Conservation (phyloP, 2,888 invertebrate genomes). For the Imbricaverruca yamaguchii region DNA sequence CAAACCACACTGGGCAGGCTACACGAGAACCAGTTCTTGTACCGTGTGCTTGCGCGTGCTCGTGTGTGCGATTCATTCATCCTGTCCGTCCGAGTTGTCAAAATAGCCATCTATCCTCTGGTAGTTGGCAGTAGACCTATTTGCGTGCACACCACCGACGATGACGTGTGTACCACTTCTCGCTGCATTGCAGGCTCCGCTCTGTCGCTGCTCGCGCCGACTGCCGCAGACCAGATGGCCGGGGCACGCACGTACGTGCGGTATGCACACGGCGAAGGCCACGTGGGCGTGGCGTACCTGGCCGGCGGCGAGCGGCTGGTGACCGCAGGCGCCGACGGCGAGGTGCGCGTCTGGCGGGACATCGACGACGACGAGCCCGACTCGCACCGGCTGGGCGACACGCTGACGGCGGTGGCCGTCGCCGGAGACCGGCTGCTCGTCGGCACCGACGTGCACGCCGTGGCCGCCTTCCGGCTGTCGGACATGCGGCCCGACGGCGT, state of each 20-base stretch:
- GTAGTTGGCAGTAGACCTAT: too few species aligned
- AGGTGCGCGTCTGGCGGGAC: conserved; percentile 73
- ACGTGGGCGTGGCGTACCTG: conserved; percentile 4
- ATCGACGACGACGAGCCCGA: conserved; percentile 73
- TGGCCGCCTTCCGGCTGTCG: conserved; percentile 75
- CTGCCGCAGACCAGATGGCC: not conserved
- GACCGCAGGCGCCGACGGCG: conserved; percentile 32
- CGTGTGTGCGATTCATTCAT: too few species aligned
- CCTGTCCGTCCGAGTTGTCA: too few species aligned
- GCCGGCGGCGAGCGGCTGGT: not conserved
- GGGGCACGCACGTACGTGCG: conserved; percentile 3
- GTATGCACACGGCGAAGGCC: conserved; percentile 26
- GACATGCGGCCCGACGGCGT: conserved; percentile 70
- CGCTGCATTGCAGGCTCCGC: too few species aligned
- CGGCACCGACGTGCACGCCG: conserved; percentile 73
- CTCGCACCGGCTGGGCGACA: conserved; percentile 76
- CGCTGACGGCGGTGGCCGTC: conserved; percentile 52
- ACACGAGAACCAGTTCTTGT: too few species aligned
- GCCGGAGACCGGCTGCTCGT: conserved; percentile 48
- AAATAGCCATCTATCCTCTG: too few species aligned
- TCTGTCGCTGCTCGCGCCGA: too few species aligned
- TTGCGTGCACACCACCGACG: too few species aligned
- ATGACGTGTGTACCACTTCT: too few species aligned
- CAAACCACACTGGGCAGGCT: too few species aligned
- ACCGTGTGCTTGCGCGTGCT: too few species aligned